Evolutionary conservation across 2,797 vertebrate species (phyloP).

Genomic region (Sorex maritimensis): DNA sequence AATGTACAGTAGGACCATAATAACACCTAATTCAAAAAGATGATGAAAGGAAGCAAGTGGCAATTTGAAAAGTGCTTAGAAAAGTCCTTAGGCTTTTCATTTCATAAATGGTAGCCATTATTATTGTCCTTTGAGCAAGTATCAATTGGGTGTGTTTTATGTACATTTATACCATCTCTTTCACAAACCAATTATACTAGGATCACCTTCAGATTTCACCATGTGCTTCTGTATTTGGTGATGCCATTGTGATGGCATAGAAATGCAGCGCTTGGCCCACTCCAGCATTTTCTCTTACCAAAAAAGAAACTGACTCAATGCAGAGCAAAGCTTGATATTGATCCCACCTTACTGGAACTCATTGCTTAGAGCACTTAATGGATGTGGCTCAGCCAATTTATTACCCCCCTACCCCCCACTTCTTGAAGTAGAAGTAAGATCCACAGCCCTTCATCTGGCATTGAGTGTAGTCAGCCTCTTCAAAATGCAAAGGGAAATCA

Average conservation of each 20-base stretch:
- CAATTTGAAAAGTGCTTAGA: neutral
- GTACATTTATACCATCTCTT: slow-evolving; percentile 6
- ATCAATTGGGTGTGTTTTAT: neutral
- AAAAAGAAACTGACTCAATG: slow-evolving; percentile 21
- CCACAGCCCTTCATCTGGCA: neutral
- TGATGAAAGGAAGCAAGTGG: slow-evolving; percentile 18
- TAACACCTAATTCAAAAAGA: slow-evolving; percentile 17
- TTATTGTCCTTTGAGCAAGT: neutral
- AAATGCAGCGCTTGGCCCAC: neutral
- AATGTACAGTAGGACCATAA: neutral
- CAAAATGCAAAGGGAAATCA: neutral
- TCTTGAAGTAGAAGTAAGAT: neutral
- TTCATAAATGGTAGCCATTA: slow-evolving; percentile 4
- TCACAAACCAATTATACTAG: neutral
- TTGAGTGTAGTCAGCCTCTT: neutral
- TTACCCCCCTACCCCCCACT: neutral
- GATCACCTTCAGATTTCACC: slow-evolving; percentile 32
- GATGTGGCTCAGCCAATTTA: neutral
- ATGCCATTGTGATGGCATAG: neutral
- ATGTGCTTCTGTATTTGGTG: neutral
- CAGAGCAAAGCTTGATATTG: slow-evolving; percentile 48
- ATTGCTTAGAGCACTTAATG: slow-evolving; percentile 24
- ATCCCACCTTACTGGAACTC: slow-evolving; percentile 11
- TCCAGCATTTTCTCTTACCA: neutral
- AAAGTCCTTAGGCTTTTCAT: neutral